These are phyloP conservation scores for Hedya salicella DNA, from an alignment of 2,888 invertebrate genomes.

Conservation along the genomic window DNA sequence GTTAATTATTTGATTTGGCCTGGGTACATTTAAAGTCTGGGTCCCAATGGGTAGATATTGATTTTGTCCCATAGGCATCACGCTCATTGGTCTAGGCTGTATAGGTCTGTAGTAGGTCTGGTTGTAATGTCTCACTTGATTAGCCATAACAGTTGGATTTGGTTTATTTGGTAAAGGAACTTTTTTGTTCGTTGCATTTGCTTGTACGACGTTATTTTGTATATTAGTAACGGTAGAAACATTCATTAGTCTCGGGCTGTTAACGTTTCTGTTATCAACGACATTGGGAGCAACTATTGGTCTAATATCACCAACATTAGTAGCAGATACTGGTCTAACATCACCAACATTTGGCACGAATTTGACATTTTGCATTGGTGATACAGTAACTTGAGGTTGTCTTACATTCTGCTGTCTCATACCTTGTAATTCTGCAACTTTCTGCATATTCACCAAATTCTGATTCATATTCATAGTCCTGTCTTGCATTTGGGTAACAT, in stretches of 20 bases:
- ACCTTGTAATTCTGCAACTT: conserved; percentile 31
- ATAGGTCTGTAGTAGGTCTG: conserved; percentile 64
- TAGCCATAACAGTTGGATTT: conserved; percentile 47
- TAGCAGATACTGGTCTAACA: neutral
- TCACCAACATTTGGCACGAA: conserved; percentile 22
- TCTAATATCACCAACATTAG: conserved; percentile 24
- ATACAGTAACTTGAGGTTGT: conserved; percentile 37
- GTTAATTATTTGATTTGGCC: conserved; percentile 13
- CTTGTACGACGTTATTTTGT: conserved; percentile 29
- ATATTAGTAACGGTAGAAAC: neutral
- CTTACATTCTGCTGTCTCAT: conserved; percentile 32
- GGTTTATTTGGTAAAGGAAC: conserved; percentile 45
- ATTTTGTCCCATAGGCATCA: conserved; percentile 27
- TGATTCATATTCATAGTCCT: conserved; percentile 33
- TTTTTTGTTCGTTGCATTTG: conserved; percentile 30
- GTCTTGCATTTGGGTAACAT: conserved; percentile 38
- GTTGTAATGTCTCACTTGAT: conserved; percentile 51
- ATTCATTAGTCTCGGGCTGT: conserved; percentile 19
- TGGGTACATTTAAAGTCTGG: neutral
- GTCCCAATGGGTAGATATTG: conserved; percentile 22
- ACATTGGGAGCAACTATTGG: neutral
- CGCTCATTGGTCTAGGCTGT: conserved; percentile 60
- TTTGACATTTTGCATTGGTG: conserved; percentile 35
- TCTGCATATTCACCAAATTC: conserved; percentile 39
- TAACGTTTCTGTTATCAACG: conserved; percentile 12